Evolutionary conservation across 2,888 invertebrate genomes (phyloP), one percentile per base, ranked within the genome.

Genomic region (Drosophila macrothrix): DNA sequence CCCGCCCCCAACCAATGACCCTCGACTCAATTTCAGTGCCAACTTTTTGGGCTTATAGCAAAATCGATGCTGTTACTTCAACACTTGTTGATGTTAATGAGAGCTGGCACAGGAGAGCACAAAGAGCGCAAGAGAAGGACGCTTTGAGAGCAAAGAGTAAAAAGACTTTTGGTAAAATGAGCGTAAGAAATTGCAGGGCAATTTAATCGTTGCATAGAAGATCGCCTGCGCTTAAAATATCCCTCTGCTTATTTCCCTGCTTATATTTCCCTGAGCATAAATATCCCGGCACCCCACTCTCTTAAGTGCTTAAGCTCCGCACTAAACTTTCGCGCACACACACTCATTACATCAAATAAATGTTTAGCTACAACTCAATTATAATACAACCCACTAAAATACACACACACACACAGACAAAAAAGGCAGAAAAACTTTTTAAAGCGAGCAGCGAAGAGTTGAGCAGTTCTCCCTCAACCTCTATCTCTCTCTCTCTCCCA

Each of bases 51-150:
- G 66, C 58, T 67, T 72, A 64, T 50, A 73, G 60, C 60, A 78
- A 71, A 81, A 82, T 82, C 82, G 79, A 80, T 76, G 54, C 53
- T 22, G n/a, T 56, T 75, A 55, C 73, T 69, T 67, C 73, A 73
- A 78, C 85, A 85, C 90, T 85, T 90, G 85, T 85, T 85, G 85
- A 90, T 88, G 81, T 76, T 89, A 73, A 82, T 79, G 82, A 74
- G 73, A 49, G 55, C 28, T 12, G 5, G 52, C 50, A 41, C 31
- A 37, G 71, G 60, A 61, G 61, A 58, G 33, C 50, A 70, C 56
- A 4, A 19, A 19, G 19, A 1, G 35, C 16, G 25, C 12, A 41
- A 28, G 7, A 19, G 29, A 49, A 22, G 22, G 41, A 50, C 16
- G 59, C 68, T 71, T 70, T 25, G 54, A 67, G 37, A 19, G 29